These are phyloP conservation scores for Pangasius krempfi DNA, from an alignment of 2,797 vertebrate species.

Conservation along the genomic window DNA sequence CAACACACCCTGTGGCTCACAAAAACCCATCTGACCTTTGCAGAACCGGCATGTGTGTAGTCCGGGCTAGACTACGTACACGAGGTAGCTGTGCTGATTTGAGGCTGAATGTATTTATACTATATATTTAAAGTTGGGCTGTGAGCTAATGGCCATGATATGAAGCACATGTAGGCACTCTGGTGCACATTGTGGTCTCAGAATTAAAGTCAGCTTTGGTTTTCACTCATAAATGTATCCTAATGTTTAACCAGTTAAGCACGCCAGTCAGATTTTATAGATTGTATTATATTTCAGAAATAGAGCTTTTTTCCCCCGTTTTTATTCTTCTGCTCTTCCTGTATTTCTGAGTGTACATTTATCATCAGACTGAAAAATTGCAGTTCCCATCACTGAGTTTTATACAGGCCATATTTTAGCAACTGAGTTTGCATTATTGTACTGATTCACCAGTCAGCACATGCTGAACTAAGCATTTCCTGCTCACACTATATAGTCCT, in stretches of 20 bases:
- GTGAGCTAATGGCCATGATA: slow-evolving; percentile 41
- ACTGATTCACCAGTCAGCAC: slow-evolving; percentile 53
- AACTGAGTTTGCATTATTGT: not conserved
- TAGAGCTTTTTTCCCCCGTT: not conserved
- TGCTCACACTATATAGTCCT: slow-evolving; percentile 6
- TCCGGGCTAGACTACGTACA: slow-evolving; percentile 8
- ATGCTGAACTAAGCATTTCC: slow-evolving; percentile 47
- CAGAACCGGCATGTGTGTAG: slow-evolving; percentile 34
- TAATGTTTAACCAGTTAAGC: slow-evolving; percentile 1
- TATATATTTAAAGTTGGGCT: slow-evolving; percentile 48
- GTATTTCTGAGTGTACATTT: not conserved
- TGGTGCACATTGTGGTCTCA: slow-evolving; percentile 32
- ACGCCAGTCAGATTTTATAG: not conserved
- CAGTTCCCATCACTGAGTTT: not conserved
- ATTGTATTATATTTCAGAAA: slow-evolving; percentile 23
- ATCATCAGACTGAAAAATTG: slow-evolving; percentile 17
- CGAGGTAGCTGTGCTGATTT: slow-evolving; percentile 38
- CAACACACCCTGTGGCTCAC: slow-evolving; percentile 57
- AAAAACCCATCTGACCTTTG: slow-evolving; percentile 42
- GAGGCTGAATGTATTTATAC: slow-evolving; percentile 42
- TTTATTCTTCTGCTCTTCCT: not conserved
- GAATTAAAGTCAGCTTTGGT: slow-evolving; percentile 20
- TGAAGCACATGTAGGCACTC: slow-evolving; percentile 31
- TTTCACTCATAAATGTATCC: slow-evolving; percentile 16
- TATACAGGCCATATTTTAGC: not conserved